Percentiles rank a stretch among this genome's conserved stretches.
These are phyloP conservation scores for Eurosta solidaginis DNA, from an alignment of 1,140 invertebrate species.

Conservation along the genomic window DNA sequence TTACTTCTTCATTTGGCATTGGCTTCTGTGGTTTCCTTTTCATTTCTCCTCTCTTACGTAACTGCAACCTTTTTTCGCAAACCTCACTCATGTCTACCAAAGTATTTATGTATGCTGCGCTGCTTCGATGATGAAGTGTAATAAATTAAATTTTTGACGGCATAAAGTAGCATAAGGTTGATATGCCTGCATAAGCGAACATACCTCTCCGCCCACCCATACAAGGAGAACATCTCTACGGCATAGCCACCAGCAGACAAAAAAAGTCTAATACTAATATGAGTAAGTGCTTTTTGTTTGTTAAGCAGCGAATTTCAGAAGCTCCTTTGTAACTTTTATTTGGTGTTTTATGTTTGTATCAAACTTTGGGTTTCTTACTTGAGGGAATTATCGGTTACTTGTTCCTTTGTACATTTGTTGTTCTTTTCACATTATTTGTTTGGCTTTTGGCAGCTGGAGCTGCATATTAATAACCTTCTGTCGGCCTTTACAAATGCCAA, in stretches of 20 bases:
- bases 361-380: background rate
- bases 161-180: background rate
- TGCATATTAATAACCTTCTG: conserved; percentile 5
- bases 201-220: too few species aligned
- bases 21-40: background rate
- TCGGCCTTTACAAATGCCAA: background rate
- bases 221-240: background rate
- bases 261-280: background rate
- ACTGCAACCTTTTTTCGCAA: too few species aligned
- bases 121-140: background rate
- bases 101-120: background rate
- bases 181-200: background rate
- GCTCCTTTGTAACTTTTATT: background rate
- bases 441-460: background rate
- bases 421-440: conserved; percentile 5
- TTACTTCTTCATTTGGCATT: background rate
- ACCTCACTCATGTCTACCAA: too few species aligned
- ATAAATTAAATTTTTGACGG: conserved; percentile 18
- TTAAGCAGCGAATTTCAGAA: background rate
- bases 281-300: background rate
- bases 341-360: background rate
- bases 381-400: conserved; percentile 16
- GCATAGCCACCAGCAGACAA: background rate
- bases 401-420: too few species aligned
- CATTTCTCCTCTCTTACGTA: background rate